Conservation (phyloP, 2,888 invertebrate species). For the Linnaemya tessellans region DNA sequence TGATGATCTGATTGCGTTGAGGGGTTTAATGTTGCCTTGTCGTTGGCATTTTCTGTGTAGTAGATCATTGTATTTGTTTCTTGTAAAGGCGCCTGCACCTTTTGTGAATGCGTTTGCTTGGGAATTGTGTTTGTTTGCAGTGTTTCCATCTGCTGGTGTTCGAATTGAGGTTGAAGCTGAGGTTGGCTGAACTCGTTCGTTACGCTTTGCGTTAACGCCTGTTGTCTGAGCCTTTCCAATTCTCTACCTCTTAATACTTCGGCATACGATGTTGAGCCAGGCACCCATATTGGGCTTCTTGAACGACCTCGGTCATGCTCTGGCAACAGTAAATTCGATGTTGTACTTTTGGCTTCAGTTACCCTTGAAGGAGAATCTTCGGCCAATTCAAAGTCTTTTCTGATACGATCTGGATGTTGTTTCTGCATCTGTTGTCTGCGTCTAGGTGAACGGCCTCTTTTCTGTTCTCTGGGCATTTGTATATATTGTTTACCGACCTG, state of each 20-base stretch:
- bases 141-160: constrained; percentile 19
- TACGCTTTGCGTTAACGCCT: constrained; percentile 64
- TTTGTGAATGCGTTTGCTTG: constrained; percentile 51
- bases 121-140: constrained; percentile 13
- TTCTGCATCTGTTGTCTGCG: constrained; percentile 71
- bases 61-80: constrained; percentile 7
- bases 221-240: constrained; percentile 77
- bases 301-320: constrained; percentile 84
- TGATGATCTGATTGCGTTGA: not conserved
- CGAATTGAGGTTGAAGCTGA: not conserved
- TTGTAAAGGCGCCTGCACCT: constrained; percentile 72
- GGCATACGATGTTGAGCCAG: constrained; percentile 90
- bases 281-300: constrained; percentile 89
- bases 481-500: constrained; percentile 68
- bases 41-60: constrained; percentile 14
- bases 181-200: constrained; percentile 1
- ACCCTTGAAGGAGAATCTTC: not conserved
- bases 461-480: constrained; percentile 73
- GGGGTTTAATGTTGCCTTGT: not conserved
- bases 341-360: not conserved
- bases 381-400: not conserved
- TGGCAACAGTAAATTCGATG: constrained; percentile 75
- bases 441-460: constrained; percentile 80
- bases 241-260: constrained; percentile 89
- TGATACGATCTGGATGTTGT: constrained; percentile 19